Conservation (phyloP, 2,888 invertebrate genomes). For the Troides aeacus region DNA sequence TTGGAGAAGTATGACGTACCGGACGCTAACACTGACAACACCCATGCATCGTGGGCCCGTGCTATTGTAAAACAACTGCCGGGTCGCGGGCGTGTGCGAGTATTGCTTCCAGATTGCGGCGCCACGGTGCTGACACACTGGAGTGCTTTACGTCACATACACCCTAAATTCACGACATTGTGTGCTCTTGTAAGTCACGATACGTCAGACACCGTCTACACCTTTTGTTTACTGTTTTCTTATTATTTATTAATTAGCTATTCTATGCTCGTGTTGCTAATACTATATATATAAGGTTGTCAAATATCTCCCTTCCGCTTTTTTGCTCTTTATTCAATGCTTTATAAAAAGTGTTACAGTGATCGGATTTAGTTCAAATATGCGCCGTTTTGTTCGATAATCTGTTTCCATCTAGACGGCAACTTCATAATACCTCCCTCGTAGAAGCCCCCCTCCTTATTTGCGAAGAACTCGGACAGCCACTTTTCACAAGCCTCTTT, state of each 20-base stretch:
- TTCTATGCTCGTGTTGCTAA: too few species aligned
- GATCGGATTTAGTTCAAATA: too few species aligned
- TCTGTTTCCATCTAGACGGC: too few species aligned
- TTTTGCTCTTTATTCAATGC: too few species aligned
- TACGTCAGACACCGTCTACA: not conserved
- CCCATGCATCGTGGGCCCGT: slow-evolving; percentile 78
- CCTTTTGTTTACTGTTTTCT: not conserved
- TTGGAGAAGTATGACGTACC: slow-evolving; percentile 38
- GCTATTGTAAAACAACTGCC: slow-evolving; percentile 74
- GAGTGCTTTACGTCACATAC: slow-evolving; percentile 72
- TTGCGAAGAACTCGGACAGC: too few species aligned
- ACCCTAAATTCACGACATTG: slow-evolving; percentile 63
- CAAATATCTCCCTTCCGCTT: too few species aligned
- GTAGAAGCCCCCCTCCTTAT: too few species aligned
- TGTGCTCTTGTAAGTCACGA: slow-evolving; percentile 70
- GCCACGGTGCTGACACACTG: slow-evolving; percentile 68
- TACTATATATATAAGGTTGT: too few species aligned
- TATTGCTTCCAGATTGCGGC: slow-evolving; percentile 84
- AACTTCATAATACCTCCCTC: too few species aligned
- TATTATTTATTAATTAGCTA: not conserved
- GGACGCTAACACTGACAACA: slow-evolving; percentile 20
- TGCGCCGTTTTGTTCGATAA: too few species aligned
- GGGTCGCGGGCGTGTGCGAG: slow-evolving; percentile 69
- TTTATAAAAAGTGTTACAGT: too few species aligned
- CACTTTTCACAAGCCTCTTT: too few species aligned